Percentiles rank a stretch among this genome's conserved stretches.
Conservation (phyloP, 2,797 vertebrate species). For the Acrocephalus scirpaceus region DNA sequence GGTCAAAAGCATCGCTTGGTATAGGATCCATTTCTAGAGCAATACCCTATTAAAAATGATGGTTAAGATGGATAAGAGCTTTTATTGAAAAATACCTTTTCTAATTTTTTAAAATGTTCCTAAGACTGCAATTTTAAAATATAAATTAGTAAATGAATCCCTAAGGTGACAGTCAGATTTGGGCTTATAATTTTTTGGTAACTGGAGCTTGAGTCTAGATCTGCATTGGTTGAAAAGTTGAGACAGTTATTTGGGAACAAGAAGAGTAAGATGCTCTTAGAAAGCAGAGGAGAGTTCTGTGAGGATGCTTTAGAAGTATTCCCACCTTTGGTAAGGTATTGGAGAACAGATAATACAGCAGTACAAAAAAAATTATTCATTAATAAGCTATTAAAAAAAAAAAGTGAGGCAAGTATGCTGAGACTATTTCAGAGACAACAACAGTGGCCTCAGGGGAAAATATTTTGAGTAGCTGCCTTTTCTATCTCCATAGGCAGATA, state of each 20-base stretch:
- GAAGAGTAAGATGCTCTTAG: background rate
- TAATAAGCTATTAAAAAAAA: background rate
- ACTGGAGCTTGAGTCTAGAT: background rate
- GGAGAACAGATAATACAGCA: background rate
- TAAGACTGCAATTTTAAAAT: background rate
- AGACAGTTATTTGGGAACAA: background rate
- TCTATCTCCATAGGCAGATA: background rate
- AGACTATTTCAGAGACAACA: background rate
- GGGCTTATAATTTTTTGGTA: background rate
- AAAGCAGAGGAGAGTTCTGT: background rate
- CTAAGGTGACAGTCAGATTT: background rate
- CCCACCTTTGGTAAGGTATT: background rate
- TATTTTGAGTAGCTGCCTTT: background rate
- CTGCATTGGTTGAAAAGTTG: background rate
- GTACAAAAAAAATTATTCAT: background rate
- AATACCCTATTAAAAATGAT: background rate
- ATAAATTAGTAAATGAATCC: background rate
- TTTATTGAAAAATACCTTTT: background rate
- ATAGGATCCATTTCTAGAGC: background rate
- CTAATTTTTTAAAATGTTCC: rapidly evolving
- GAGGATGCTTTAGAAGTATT: background rate
- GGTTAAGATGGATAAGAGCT: background rate
- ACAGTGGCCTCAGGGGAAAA: background rate
- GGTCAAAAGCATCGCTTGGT: background rate
- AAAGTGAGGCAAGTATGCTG: background rate